These are phyloP conservation scores for Hermaeophaga mercurialis DNA, from an alignment of 2,888 invertebrate species.

Conservation along the genomic window DNA sequence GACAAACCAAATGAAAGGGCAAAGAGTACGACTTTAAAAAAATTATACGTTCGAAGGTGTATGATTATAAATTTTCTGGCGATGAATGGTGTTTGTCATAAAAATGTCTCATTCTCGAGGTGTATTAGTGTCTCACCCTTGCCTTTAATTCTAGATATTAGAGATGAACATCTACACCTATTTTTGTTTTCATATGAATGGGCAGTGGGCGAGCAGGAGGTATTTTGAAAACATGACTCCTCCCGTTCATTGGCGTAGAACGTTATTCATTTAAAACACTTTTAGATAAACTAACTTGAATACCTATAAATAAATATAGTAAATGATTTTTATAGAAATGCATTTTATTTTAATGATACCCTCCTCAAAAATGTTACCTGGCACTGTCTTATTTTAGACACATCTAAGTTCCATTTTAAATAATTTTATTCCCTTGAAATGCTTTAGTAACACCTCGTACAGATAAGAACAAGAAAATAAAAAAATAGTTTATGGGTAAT, in stretches of 20 bases:
- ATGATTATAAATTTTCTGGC: constrained; percentile 12
- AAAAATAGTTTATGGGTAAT: neutral
- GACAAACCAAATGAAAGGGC: neutral
- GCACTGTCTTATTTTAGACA: too few species aligned
- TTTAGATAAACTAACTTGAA: too few species aligned
- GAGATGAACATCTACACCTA: constrained; percentile 20
- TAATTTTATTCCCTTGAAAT: too few species aligned
- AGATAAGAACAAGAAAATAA: neutral
- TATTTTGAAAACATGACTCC: constrained; percentile 14
- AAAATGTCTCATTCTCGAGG: constrained; percentile 26
- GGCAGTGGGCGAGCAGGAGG: constrained; percentile 9
- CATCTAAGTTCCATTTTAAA: too few species aligned
- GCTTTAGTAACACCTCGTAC: constrained; percentile 4
- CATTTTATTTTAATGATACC: too few species aligned
- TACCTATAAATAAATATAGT: too few species aligned
- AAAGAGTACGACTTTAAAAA: neutral
- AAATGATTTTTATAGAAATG: too few species aligned
- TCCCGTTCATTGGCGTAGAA: neutral
- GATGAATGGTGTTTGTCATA: constrained; percentile 2
- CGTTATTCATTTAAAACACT: too few species aligned
- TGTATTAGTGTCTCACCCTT: constrained; percentile 27
- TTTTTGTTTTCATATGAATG: constrained; percentile 24
- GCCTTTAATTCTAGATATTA: constrained; percentile 28
- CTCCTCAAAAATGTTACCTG: too few species aligned
- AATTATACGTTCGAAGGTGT: constrained; percentile 9